Evolutionary conservation across 2,797 vertebrate genomes (phyloP), one percentile per base, ranked within the genome.

Genomic region (Spondyliosoma cantharus): DNA sequence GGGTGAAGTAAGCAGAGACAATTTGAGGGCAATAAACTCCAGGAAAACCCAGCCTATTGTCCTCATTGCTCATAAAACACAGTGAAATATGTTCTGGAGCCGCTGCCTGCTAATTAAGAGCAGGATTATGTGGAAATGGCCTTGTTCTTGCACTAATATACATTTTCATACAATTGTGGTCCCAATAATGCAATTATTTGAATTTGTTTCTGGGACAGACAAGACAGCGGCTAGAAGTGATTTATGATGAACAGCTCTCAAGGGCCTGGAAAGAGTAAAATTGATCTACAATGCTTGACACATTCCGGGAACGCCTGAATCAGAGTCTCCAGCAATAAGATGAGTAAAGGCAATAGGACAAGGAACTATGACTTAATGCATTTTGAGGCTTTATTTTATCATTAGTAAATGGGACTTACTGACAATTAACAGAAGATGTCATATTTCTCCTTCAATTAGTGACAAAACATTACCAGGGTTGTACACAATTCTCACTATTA

Each of bases 11-110:
- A 66, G 24, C 66, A 16, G 32, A 71, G 59, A 49, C 37, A 59
- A 17, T 65, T 37, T 58, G 58, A 75, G 50, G 14, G 43, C 43
- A 7, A 73, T 76, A 67, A 82, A 75, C 1, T 37, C 60, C 57
- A 62, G 43, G 25, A 74, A 64, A 76, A 67, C n/a, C 17, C 42
- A 76, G 60, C 2, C 7, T 19, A 67, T 62, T 77, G 67, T 75
- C 22, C 54, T 49, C 16, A 52, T 3, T 46, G 25, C 32, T 61
- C 37, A 66, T 80, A 49, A 73, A 75, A 75, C 15, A 24, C 20
- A 37, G 48, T 22, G 12, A 4, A 12, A 24, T 73, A 62, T 37
- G 46, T 6, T 17, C 29, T 37, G 22, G 8, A 57, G 20, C 20
- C 20, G 22, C 19, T 75, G 42, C 12, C 24, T 27, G 11, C 13